Evolutionary conservation across 2,888 invertebrate genomes (phyloP), one percentile per base, ranked within the genome.

Genomic region (Galerucella nymphaeae): DNA sequence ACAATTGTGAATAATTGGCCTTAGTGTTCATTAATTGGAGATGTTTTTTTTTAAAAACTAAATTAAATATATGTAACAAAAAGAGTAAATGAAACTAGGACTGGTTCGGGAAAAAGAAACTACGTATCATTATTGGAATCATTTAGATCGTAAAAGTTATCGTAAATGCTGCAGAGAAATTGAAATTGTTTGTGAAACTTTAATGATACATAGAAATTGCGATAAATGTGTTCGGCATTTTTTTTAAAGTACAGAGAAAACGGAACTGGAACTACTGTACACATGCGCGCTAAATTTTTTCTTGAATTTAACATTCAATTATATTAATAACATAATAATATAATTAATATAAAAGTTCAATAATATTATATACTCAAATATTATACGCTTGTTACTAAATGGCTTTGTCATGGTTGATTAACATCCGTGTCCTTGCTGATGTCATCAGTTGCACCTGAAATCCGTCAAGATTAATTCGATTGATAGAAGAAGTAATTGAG

Each of bases 161-260:
- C 61, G 41, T 61, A 61, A 61, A 41, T 18, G 61, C 18, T 62
- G 18, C 18, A 42, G 42, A 62, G 61, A 62, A 62, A 62, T 62
- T 62, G 61, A 62, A 62, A 62, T 62, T 62, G 65, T 53, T 30
- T 53, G 38, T 65, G 65, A 50, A 53, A 53, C 65, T 50, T 53
- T 65, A 65, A 53, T 65, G 65, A 65, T 65, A 55, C 14, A 65
- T 30, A 66, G 55, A 41, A 66, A 66, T 55, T 65, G 50, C 16
- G 66, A 66, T 65, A 66, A 55, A 65, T 65, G 50, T 53, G 38
- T 14, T 11, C 23, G 38, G 9, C 42, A 18, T 38, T 62, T n/a
- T 23, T 59, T 30, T 16, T 42, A 23, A 53, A 66, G 55, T 55
- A 18, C 42, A 55, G 66, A 66, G 66, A 66, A 66, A 66, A 66